Conservation (phyloP, 1,140 invertebrate genomes). For the Cardiocondyla obscurior region DNA sequence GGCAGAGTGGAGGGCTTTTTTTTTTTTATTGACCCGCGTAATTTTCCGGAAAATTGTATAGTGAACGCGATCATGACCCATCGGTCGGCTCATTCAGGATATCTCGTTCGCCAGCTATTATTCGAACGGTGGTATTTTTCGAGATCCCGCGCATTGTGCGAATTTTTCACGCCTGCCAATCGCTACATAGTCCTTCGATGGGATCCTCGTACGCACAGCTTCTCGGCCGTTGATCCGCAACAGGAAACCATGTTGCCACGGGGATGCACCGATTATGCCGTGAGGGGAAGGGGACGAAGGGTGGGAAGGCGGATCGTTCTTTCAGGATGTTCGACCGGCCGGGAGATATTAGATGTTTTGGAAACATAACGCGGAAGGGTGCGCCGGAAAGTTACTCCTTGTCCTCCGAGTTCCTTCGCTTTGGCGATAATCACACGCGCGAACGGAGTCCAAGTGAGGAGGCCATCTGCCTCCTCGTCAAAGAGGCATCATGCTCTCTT, state of each 20-base stretch:
- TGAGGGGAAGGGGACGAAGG: background rate
- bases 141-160: constrained; percentile 74
- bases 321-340: constrained; percentile 74
- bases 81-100: constrained; percentile 69
- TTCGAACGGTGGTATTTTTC: constrained; percentile 77
- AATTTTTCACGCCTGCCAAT: constrained; percentile 82
- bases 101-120: constrained; percentile 70
- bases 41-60: constrained; percentile 56
- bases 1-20: background rate
- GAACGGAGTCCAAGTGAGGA: constrained; percentile 54
- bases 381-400: constrained; percentile 63
- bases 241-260: constrained; percentile 68
- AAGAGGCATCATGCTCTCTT: constrained; percentile 59
- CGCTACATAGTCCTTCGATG: constrained; percentile 43
- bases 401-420: constrained; percentile 15
- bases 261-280: constrained; percentile 64
- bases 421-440: constrained; percentile 50
- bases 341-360: constrained; percentile 76
- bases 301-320: constrained; percentile 59
- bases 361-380: constrained; percentile 71
- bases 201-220: background rate
- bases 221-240: constrained; percentile 16
- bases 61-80: constrained; percentile 37
- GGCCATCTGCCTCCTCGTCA: constrained; percentile 60
- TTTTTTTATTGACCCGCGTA: constrained; percentile 38